Evolutionary conservation across 1,140 invertebrate species (phyloP), one percentile per base, ranked within the genome.

Genomic region (Melipona quadrifasciata): DNA sequence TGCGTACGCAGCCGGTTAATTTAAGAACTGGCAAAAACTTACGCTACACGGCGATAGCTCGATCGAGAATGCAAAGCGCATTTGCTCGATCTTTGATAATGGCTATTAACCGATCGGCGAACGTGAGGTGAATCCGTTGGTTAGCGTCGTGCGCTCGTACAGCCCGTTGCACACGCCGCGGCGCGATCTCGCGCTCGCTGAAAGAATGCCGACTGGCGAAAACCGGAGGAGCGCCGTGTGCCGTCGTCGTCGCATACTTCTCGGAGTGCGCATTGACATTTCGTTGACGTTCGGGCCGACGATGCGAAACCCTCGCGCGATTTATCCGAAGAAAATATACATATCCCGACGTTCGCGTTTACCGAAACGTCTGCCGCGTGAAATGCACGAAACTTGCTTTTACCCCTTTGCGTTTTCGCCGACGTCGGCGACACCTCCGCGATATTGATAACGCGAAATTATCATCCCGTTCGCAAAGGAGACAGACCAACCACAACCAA

Each of bases 81-180:
- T 47, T 47, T 58, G 53, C n/a, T 31, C 31, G 81, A 83, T 83
- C 74, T 31, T 11, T 55, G 81, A 83, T 80, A 77, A 82, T n/a
- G n/a, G 34, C 84, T 72, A 87, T 89, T 88, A 80, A 71, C 57
- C 86, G 78, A 89, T 86, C 34, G 75, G 51, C 72, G 64, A 87
- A 90, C 85, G 77, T 57, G 53, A 86, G 78, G 39, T 31, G 76
- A 74, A 87, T 84, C 31, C 31, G 31, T 31, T 31, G 31, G 31
- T 31, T 31, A 1, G 31, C 31, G 31, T 31, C 31, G 31, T 31
- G 31, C 31, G 31, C 1, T 31, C 31, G 31, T 31, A 31, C 2
- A 31, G 31, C 31, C 31, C 61, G 55, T 70, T 12, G 34, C 24
- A 31, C 19, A 31, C 19, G 47, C 19, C 6, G 58, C 58, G 34